Conservation (phyloP, 2,113 vertebrate genomes). For the Alethe diademata region DNA sequence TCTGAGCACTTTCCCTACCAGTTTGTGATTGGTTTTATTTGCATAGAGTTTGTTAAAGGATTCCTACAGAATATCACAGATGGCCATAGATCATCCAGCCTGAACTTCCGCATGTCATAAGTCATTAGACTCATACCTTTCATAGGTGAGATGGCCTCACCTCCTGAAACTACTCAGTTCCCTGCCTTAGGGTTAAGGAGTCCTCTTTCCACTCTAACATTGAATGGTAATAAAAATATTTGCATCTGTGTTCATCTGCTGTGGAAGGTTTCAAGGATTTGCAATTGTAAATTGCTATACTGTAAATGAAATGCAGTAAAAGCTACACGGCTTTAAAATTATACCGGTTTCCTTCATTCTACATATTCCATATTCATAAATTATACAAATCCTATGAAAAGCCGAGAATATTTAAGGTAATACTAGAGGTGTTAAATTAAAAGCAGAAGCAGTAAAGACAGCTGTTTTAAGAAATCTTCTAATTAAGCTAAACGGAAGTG, state of each 20-base stretch:
- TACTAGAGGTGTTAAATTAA: not conserved
- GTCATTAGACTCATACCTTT: not conserved
- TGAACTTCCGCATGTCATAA: not conserved
- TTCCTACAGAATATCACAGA: not conserved
- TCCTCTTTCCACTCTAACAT: not conserved
- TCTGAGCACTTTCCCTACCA: rapidly evolving
- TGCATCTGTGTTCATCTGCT: not conserved
- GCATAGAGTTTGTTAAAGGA: not conserved
- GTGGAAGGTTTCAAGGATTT: not conserved
- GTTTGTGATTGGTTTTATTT: not conserved
- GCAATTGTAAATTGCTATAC: not conserved
- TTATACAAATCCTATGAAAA: not conserved
- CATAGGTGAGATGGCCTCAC: not conserved
- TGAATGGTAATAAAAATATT: not conserved
- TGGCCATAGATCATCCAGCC: not conserved
- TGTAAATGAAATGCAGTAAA: not conserved
- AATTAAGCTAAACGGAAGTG: not conserved
- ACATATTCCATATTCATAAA: not conserved
- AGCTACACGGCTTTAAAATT: not conserved
- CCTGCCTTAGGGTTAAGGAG: not conserved
- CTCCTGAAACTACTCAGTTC: not conserved
- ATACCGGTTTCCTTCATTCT: not conserved
- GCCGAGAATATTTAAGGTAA: not conserved
- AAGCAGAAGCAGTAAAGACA: not conserved
- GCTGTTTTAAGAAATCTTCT: not conserved